Evolutionary conservation across 2,113 vertebrate genomes (phyloP).

Genomic region (Marmota monax): DNA sequence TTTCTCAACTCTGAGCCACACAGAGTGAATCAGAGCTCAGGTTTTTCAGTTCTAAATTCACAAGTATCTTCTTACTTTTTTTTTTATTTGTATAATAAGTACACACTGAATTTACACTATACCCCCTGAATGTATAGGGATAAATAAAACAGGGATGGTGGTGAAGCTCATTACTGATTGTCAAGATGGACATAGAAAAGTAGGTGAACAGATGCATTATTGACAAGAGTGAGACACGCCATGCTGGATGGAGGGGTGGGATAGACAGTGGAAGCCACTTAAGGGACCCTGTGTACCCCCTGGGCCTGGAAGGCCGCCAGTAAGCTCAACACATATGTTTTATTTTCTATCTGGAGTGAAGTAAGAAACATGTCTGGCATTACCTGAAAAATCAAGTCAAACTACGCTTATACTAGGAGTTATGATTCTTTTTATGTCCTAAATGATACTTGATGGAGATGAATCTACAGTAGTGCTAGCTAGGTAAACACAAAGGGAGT

Average conservation of each 20-base stretch:
- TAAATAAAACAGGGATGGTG: background rate
- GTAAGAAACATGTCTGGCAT: background rate
- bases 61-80: background rate
- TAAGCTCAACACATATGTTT: background rate
- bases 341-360: background rate
- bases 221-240: fast-evolving
- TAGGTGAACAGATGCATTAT: no score
- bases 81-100: background rate
- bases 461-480: background rate
- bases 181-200: background rate
- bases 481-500: background rate
- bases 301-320: background rate
- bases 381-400: constrained; percentile 33
- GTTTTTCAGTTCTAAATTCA: background rate
- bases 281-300: background rate
- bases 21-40: background rate
- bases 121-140: background rate
- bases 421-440: background rate
- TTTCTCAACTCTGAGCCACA: background rate
- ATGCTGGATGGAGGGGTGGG: background rate
- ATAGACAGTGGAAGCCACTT: background rate
- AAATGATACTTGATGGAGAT: background rate
- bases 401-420: background rate
- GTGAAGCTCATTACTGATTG: background rate
- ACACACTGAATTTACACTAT: background rate